Evolutionary conservation across 2,888 invertebrate genomes (phyloP).

Genomic region (Rapana venosa): DNA sequence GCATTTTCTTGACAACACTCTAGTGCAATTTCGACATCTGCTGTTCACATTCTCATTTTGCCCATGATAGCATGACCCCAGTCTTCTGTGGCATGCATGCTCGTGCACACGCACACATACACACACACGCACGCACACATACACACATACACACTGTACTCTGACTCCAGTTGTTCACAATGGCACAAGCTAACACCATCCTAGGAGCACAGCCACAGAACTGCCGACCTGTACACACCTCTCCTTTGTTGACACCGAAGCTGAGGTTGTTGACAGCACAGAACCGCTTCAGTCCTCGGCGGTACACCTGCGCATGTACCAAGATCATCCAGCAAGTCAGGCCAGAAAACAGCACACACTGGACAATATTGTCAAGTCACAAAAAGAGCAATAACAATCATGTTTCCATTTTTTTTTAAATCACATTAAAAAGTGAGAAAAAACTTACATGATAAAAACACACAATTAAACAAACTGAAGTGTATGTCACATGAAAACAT

Average conservation of each 20-base stretch:
- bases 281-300: conserved; percentile 60
- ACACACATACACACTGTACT: neutral
- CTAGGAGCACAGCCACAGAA: neutral
- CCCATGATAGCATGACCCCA: too few relatives aligned
- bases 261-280: conserved; percentile 78
- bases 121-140: neutral
- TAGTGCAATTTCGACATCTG: too few relatives aligned
- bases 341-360: too few relatives aligned
- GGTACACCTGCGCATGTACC: conserved; percentile 59
- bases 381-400: neutral
- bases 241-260: conserved; percentile 77
- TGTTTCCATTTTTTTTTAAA: neutral
- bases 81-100: neutral
- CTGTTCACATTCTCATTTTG: too few relatives aligned
- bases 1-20: too few relatives aligned
- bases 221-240: conserved; percentile 63
- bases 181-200: neutral
- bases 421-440: neutral
- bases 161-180: neutral
- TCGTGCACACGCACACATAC: neutral
- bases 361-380: neutral
- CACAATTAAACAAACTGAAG: too few relatives aligned
- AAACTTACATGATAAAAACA: neutral
- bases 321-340: too few relatives aligned
- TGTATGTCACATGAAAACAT: too few relatives aligned